Evolutionary conservation across 2,113 vertebrate genomes (phyloP).

Genomic region (Chloropsis cyanopogon): DNA sequence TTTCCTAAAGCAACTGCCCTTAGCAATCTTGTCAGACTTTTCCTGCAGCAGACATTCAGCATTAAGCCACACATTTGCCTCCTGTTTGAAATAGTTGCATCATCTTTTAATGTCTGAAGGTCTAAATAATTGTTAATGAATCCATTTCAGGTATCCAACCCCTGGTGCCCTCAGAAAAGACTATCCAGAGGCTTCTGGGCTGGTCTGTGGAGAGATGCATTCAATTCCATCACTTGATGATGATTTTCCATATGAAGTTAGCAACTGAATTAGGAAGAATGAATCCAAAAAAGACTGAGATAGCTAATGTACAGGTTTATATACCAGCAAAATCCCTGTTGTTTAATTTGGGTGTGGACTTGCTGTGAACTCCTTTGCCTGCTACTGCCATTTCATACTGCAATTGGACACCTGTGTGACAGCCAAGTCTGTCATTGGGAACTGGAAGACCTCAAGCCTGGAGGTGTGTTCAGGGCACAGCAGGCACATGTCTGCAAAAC

Average conservation of each 20-base stretch:
- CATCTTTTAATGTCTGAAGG: neutral
- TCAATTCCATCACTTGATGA: neutral
- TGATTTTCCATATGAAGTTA: neutral
- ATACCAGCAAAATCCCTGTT: neutral
- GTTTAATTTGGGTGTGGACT: neutral
- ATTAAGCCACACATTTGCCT: neutral
- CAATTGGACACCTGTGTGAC: neutral
- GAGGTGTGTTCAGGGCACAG: neutral
- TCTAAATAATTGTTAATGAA: neutral
- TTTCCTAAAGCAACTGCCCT: neutral
- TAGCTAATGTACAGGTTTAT: neutral
- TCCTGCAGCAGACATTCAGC: neutral
- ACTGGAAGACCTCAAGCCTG: neutral
- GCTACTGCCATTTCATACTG: neutral
- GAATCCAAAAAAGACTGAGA: neutral
- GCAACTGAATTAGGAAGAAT: neutral
- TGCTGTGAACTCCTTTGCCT: neutral
- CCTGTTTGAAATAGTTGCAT: neutral
- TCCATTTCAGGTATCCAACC: neutral
- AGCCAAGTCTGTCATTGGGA: neutral
- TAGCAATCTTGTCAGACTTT: neutral
- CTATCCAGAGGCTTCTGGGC: neutral
- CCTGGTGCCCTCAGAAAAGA: neutral
- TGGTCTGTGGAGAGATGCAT: neutral
- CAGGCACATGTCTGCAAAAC: neutral